Conservation (phyloP, 2,888 invertebrate species). For the Erebia aethiops region DNA sequence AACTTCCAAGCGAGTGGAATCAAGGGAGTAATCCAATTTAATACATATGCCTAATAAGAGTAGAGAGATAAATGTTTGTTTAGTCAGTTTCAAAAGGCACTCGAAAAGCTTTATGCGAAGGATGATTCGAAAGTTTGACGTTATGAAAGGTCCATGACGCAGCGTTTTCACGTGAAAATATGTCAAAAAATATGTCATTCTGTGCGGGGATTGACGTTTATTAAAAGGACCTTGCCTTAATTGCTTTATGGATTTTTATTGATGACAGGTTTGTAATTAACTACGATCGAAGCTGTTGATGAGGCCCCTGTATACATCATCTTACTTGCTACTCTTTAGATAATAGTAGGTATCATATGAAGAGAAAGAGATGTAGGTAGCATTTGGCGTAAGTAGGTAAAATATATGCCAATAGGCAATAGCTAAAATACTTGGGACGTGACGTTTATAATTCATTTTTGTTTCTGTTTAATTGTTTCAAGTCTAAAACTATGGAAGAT, state of each 20-base stretch:
- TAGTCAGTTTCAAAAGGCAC: constrained; percentile 16
- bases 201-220: constrained; percentile 8
- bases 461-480: no score
- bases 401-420: no score
- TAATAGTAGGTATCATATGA: no score
- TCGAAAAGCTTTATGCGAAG: constrained; percentile 9
- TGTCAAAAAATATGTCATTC: constrained; percentile 11
- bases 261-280: neutral
- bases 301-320: no score
- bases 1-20: no score
- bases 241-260: constrained; percentile 9
- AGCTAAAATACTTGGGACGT: no score
- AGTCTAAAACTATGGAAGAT: no score
- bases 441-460: no score
- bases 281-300: neutral
- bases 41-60: neutral
- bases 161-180: constrained; percentile 15
- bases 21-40: neutral
- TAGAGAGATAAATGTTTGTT: constrained; percentile 16
- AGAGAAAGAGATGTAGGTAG: no score
- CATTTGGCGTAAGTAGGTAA: no score
- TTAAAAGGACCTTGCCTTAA: constrained; percentile 12
- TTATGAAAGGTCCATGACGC: constrained; percentile 20
- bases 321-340: no score
- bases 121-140: constrained; percentile 16